Evolutionary conservation across 2,888 invertebrate species (phyloP), one percentile per base, ranked within the genome.

Genomic region (Neoitamus cyanurus): DNA sequence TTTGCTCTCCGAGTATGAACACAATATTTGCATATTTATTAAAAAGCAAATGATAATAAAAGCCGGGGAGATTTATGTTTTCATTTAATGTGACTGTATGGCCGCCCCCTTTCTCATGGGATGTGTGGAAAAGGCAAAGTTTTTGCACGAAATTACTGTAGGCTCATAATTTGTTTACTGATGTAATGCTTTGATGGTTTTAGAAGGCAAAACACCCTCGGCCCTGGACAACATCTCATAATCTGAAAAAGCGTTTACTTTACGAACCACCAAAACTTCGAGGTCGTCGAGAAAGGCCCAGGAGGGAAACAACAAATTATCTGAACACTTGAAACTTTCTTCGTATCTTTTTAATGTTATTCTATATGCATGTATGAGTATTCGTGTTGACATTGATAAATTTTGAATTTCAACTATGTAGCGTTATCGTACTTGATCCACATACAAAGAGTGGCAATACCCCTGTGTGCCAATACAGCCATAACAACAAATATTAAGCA

Each of bases 1-100:
- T 20, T 42, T 28, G 48, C n/a, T 31, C 30, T 31, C 28, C 31
- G 48, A 46, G 58, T 58, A 30, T 30, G 78, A 46, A 78, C 46
- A 78, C 78, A 78, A 78, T 78, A 78, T 78, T 78, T 78, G 78
- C 78, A 78, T 78, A 78, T 78, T 78, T 78, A 78, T 78, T 78
- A 78, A 78, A 48, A 78, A 58, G 78, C 30, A 48, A 46, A 78
- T 78, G 46, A 78, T 78, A 48, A 78, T 58, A 58, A 78, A 78
- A 58, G 75, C 42, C 5, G 46, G 28, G 1, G 25, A 37, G 75
- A 75, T 75, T 37, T 75, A 75, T 75, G 75, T 42, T 75, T 75
- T 75, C 25, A 75, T 75, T 75, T 25, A 37, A 42, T 58, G 58
- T 6, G 58, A 58, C 48, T 48, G 48, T 48, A 15, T 48, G 48